These are phyloP conservation scores for Myodes glareolus DNA, from an alignment of 2,113 vertebrate species.

Conservation along the genomic window DNA sequence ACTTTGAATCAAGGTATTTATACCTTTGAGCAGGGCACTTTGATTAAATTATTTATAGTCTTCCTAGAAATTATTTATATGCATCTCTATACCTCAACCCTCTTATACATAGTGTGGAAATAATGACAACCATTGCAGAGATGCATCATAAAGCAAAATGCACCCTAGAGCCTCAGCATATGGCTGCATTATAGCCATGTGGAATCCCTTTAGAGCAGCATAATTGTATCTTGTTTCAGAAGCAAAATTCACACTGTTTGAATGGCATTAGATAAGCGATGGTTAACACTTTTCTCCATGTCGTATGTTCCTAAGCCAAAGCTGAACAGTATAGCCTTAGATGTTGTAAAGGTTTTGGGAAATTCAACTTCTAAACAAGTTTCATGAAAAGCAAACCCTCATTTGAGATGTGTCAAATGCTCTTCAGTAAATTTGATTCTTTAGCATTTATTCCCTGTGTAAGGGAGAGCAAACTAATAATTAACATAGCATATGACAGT, in stretches of 20 bases:
- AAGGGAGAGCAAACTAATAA: neutral
- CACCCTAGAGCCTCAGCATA: neutral
- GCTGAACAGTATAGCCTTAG: constrained; percentile 9
- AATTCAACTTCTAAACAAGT: constrained; percentile 21
- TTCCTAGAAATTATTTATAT: neutral
- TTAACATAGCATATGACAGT: neutral
- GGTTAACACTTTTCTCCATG: neutral
- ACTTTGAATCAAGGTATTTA: neutral
- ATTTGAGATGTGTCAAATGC: neutral
- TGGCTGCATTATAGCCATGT: neutral
- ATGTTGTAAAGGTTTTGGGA: constrained; percentile 11
- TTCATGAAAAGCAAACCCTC: neutral
- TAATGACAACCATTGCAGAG: neutral
- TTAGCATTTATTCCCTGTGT: neutral
- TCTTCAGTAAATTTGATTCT: neutral
- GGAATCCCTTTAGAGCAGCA: constrained; percentile 20
- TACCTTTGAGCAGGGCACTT: neutral
- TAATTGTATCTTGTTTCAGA: constrained; percentile 27
- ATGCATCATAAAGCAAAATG: neutral
- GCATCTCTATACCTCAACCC: neutral
- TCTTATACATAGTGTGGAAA: neutral
- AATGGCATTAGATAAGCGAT: neutral
- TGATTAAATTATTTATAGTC: neutral
- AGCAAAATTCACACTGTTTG: neutral
- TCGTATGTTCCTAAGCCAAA: neutral